Evolutionary conservation across 2,888 invertebrate genomes (phyloP).

Genomic region (Chrysotoxum bicinctum): DNA sequence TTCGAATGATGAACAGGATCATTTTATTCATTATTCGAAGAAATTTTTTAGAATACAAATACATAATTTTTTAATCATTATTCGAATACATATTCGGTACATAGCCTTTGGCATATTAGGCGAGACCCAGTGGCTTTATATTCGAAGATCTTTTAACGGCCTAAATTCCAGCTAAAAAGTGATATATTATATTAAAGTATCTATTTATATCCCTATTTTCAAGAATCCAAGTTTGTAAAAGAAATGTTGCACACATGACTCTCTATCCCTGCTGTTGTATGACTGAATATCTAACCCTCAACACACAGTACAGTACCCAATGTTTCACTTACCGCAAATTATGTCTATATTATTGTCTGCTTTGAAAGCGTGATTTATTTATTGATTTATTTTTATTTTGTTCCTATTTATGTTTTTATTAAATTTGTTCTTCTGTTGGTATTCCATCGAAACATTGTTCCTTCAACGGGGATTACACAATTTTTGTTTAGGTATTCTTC

Average conservation of each 20-base stretch:
- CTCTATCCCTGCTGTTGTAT: background rate
- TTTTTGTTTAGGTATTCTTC: slow-evolving; percentile 14
- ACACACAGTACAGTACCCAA: background rate
- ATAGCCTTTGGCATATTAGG: no score
- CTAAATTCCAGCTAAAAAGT: no score
- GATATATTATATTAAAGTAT: no score
- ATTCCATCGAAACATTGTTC: slow-evolving; percentile 9
- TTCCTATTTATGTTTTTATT: slow-evolving; percentile 14
- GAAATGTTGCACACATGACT: background rate
- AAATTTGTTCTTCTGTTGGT: slow-evolving; percentile 11
- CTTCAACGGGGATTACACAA: slow-evolving; percentile 24
- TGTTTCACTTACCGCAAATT: slow-evolving; percentile 37
- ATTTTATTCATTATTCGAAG: no score
- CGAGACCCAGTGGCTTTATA: no score
- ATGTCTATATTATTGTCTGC: background rate
- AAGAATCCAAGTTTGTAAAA: no score
- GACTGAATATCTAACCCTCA: background rate
- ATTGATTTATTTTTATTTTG: background rate
- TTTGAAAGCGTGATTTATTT: slow-evolving; percentile 27
- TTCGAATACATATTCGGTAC: no score
- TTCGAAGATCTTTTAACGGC: no score
- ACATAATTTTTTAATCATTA: no score
- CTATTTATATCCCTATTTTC: no score
- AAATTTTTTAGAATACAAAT: no score
- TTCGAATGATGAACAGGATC: no score